Percentiles rank a stretch among this genome's conserved stretches.
These are phyloP conservation scores for Myopa testacea DNA, from an alignment of 2,888 invertebrate genomes.

Conservation along the genomic window DNA sequence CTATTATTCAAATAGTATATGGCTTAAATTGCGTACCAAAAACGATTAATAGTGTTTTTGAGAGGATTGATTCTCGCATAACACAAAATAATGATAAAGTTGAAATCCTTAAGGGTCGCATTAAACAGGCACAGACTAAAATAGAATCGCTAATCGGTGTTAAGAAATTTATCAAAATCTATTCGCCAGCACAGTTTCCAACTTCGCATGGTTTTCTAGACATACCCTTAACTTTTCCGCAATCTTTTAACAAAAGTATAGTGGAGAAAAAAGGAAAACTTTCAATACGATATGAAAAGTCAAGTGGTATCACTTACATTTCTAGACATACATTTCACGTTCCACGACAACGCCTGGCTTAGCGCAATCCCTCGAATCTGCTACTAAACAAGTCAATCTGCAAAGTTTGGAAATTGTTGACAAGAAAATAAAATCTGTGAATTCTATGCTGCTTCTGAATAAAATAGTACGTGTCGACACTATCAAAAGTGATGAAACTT, in stretches of 20 bases:
- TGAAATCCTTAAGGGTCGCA: constrained; percentile 74
- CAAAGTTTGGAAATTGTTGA: constrained; percentile 77
- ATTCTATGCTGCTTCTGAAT: constrained; percentile 83
- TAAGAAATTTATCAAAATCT: constrained; percentile 84
- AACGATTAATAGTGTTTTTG: constrained; percentile 83
- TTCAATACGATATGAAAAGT: constrained; percentile 50
- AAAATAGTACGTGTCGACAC: constrained; percentile 82
- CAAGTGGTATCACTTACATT: constrained; percentile 44
- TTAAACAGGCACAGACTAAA: constrained; percentile 76
- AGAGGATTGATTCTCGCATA: constrained; percentile 78
- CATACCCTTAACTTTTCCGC: constrained; percentile 62
- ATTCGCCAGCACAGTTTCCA: constrained; percentile 90
- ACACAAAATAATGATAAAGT: constrained; percentile 77
- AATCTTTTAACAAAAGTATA: not conserved
- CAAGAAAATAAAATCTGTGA: constrained; percentile 75
- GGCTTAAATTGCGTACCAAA: constrained; percentile 83
- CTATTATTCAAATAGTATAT: constrained; percentile 88
- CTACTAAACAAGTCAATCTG: constrained; percentile 51
- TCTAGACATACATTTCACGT: constrained; percentile 72
- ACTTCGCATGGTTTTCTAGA: constrained; percentile 70
- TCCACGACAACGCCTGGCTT: constrained; percentile 35
- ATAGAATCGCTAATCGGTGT: constrained; percentile 80
- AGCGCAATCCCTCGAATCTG: constrained; percentile 47
- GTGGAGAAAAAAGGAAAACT: not conserved
- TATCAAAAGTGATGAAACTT: constrained; percentile 70